Conservation (phyloP, 2,888 invertebrate species). For the Hymenopus coronatus region DNA sequence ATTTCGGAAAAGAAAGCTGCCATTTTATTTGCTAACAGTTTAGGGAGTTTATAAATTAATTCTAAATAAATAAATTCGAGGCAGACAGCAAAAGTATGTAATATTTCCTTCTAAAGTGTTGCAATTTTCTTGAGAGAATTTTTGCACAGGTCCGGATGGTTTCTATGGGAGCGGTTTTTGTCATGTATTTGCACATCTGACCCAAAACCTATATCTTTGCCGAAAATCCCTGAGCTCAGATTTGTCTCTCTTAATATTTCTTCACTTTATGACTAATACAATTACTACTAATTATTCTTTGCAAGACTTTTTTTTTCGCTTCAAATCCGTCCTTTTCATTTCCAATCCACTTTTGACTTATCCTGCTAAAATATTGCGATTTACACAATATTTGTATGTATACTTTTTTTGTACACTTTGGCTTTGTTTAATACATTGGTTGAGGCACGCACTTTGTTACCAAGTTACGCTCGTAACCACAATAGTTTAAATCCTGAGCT, state of each 20-base stretch:
- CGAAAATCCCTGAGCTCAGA: neutral
- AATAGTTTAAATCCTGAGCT: neutral
- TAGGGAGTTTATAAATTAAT: no score
- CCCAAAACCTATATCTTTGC: neutral
- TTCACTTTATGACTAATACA: neutral
- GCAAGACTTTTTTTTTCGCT: neutral
- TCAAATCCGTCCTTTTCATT: neutral
- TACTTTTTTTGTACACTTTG: neutral
- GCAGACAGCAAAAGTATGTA: no score
- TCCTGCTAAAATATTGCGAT: neutral
- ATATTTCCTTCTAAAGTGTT: no score
- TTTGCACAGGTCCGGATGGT: no score
- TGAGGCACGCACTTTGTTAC: neutral
- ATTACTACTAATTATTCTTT: constrained; percentile 7
- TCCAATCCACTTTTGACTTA: neutral
- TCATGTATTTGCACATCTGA: no score
- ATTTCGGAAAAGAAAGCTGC: neutral
- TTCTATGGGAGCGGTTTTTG: no score
- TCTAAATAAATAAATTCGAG: no score
- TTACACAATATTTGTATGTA: neutral
- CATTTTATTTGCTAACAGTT: no score
- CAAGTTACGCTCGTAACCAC: neutral
- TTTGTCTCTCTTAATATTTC: neutral
- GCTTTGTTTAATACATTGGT: neutral
- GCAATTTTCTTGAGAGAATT: no score